Conservation (phyloP, 1,140 invertebrate species). For the Tetramorium simillimum region DNA sequence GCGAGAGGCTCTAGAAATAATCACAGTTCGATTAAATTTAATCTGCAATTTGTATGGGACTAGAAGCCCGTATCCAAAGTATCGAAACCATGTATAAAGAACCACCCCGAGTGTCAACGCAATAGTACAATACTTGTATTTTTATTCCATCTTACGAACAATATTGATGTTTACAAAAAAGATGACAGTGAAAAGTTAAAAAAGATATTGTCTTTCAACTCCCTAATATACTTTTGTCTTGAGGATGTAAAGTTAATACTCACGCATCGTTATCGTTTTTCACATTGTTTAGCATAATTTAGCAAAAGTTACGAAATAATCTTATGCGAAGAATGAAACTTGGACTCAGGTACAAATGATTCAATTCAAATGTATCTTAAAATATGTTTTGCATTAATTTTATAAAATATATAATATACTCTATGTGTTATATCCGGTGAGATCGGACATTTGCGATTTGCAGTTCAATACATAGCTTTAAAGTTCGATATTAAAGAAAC, state of each 20-base stretch:
- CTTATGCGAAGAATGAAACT: background rate
- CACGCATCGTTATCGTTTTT: background rate
- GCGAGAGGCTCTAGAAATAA: background rate
- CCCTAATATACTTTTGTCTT: background rate
- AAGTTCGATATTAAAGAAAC: constrained; percentile 17
- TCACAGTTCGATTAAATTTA: background rate
- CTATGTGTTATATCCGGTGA: constrained; percentile 47
- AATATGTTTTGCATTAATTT: constrained; percentile 18
- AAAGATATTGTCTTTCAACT: background rate
- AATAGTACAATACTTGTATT: constrained; percentile 52
- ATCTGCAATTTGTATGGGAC: background rate
- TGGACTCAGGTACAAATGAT: background rate
- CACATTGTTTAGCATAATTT: background rate
- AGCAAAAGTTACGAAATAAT: background rate
- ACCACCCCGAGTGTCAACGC: background rate
- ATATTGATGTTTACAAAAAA: background rate
- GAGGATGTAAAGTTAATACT: background rate
- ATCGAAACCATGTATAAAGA: background rate
- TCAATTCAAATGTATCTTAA: constrained; percentile 14
- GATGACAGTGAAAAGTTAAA: background rate
- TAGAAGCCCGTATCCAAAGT: background rate
- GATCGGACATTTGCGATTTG: constrained; percentile 60
- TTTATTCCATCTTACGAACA: constrained; percentile 30
- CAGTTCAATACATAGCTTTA: constrained; percentile 26
- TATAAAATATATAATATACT: constrained; percentile 46